Conservation (phyloP, 2,888 invertebrate species). For the Volucella inanis region DNA sequence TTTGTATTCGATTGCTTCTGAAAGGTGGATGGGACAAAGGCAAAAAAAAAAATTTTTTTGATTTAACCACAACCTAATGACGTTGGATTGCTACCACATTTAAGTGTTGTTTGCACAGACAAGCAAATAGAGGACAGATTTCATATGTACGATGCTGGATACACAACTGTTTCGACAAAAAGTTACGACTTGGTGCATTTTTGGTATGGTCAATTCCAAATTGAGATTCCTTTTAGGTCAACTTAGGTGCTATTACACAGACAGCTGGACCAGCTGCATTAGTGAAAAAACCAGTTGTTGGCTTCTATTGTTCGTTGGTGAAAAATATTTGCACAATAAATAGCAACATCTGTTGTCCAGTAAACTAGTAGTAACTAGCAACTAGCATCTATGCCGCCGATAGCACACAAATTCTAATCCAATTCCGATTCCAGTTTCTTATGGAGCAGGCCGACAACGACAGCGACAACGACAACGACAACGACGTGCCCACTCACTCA, state of each 20-base stretch:
- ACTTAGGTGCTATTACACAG: not conserved
- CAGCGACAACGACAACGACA: no score
- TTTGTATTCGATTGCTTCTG: constrained; percentile 11
- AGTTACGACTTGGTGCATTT: constrained; percentile 21
- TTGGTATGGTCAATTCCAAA: constrained; percentile 21
- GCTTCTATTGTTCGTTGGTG: constrained; percentile 38
- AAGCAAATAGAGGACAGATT: constrained; percentile 46
- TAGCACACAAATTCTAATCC: constrained; percentile 68
- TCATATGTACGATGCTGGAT: constrained; percentile 43
- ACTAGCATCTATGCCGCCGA: constrained; percentile 1
- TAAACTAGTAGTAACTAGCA: constrained; percentile 20
- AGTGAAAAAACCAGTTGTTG: constrained; percentile 43
- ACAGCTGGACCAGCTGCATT: constrained; percentile 57
- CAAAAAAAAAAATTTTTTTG: not conserved
- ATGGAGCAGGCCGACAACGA: constrained; percentile 8
- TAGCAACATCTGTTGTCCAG: constrained; percentile 68
- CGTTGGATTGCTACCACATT: not conserved
- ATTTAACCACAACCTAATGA: not conserved
- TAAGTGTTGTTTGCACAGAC: constrained; percentile 21
- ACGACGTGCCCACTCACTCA: constrained; percentile 52
- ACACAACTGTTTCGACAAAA: constrained; percentile 21
- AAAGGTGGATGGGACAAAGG: constrained; percentile 38
- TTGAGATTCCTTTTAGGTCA: not conserved
- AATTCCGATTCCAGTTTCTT: constrained; percentile 62
- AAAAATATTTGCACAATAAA: constrained; percentile 50